Evolutionary conservation across 2,888 invertebrate species (phyloP).

Genomic region (Agonopterix subpropinquella): DNA sequence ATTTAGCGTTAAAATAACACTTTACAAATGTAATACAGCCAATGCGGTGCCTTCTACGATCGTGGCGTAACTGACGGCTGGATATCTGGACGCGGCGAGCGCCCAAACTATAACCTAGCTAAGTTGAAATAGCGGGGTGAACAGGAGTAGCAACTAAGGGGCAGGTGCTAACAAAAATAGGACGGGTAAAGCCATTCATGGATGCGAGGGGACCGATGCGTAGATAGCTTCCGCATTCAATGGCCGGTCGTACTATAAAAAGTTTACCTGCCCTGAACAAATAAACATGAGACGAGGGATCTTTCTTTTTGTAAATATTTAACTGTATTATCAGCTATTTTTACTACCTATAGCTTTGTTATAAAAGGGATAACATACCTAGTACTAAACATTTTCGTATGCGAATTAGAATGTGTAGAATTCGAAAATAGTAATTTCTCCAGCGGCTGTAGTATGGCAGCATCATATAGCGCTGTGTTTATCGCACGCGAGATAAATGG

Average conservation of each 20-base stretch:
- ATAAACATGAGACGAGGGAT: not conserved
- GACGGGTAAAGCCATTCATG: conserved; percentile 61
- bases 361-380: too few relatives aligned
- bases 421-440: too few relatives aligned
- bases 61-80: conserved; percentile 59
- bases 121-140: conserved; percentile 55
- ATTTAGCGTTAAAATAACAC: conserved; percentile 1
- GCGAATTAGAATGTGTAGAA: too few relatives aligned
- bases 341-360: too few relatives aligned
- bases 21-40: conserved; percentile 15
- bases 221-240: conserved; percentile 56
- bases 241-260: conserved; percentile 19
- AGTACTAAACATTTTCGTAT: too few relatives aligned
- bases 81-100: conserved; percentile 44
- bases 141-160: conserved; percentile 30
- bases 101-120: conserved; percentile 67
- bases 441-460: too few relatives aligned
- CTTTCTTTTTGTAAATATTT: too few relatives aligned
- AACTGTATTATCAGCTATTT: too few relatives aligned
- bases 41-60: conserved; percentile 51
- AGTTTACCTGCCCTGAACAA: conserved; percentile 13
- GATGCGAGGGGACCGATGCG: conserved; percentile 28
- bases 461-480: too few relatives aligned
- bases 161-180: conserved; percentile 38
- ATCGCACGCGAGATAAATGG: too few relatives aligned